Percentiles rank a stretch among this genome's conserved stretches.
Conservation (phyloP, 2,113 vertebrate genomes). For the Scomber scombrus region DNA sequence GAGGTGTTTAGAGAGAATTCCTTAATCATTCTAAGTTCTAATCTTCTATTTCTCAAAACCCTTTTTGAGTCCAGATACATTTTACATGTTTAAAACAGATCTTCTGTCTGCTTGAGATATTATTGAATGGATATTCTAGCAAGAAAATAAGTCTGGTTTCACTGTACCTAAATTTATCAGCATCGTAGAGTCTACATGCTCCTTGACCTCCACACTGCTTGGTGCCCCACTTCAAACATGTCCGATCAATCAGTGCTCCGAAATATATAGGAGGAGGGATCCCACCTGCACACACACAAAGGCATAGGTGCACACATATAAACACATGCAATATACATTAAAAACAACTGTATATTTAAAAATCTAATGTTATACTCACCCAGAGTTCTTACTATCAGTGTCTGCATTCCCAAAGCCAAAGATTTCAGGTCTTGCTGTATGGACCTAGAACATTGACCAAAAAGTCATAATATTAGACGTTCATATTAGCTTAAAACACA, state of each 20-base stretch:
- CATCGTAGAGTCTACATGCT: constrained; percentile 89
- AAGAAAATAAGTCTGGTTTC: neutral
- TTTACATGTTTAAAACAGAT: neutral
- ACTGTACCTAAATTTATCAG: constrained; percentile 87
- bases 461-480: neutral
- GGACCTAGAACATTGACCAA: constrained; percentile 77
- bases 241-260: constrained; percentile 92
- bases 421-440: constrained; percentile 91
- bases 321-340: neutral
- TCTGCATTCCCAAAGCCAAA: constrained; percentile 90
- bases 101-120: neutral
- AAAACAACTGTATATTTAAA: neutral
- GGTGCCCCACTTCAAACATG: constrained; percentile 94
- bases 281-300: constrained; percentile 85
- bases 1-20: too few species aligned
- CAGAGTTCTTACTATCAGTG: constrained; percentile 85
- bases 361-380: constrained; percentile 83
- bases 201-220: constrained; percentile 87
- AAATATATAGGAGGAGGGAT: constrained; percentile 96
- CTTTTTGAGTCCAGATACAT: neutral
- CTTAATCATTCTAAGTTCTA: too few species aligned
- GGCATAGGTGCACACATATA: neutral
- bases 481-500: neutral
- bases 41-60: too few species aligned
- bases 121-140: neutral